Conservation (phyloP, 2,888 invertebrate genomes). For the Pterostichus niger region DNA sequence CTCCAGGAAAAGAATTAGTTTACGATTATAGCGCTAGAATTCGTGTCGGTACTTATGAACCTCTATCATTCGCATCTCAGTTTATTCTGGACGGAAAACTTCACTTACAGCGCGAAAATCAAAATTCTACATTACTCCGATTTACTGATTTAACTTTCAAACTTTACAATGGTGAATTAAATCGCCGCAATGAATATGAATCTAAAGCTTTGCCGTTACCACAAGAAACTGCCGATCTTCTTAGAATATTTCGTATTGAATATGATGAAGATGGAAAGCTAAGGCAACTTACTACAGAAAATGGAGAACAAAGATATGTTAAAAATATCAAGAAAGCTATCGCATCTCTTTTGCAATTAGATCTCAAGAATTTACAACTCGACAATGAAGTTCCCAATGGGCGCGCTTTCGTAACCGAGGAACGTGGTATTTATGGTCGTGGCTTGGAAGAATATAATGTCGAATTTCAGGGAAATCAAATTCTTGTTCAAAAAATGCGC, state of each 20-base stretch:
- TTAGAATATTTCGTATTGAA: constrained; percentile 70
- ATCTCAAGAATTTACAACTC: constrained; percentile 71
- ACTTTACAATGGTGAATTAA: constrained; percentile 72
- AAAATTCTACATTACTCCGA: constrained; percentile 72
- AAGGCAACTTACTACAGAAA: constrained; percentile 72
- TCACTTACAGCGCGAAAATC: constrained; percentile 72
- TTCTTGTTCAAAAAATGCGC: constrained; percentile 73
- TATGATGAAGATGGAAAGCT: constrained; percentile 71
- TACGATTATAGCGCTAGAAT: constrained; percentile 76
- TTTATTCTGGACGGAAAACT: constrained; percentile 74
- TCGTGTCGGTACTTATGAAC: constrained; percentile 74
- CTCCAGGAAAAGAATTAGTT: constrained; percentile 74
- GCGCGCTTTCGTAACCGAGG: constrained; percentile 72
- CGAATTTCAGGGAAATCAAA: constrained; percentile 70
- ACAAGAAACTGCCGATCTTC: constrained; percentile 69
- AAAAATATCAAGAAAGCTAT: constrained; percentile 76
- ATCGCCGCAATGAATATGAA: constrained; percentile 67
- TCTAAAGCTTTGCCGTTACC: constrained; percentile 69
- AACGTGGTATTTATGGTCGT: constrained; percentile 75
- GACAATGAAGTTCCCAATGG: constrained; percentile 68
- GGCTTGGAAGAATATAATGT: constrained; percentile 74
- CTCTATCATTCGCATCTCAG: constrained; percentile 73
- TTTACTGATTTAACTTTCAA: constrained; percentile 73
- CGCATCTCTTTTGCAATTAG: constrained; percentile 75
- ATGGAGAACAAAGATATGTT: constrained; percentile 74